Evolutionary conservation across 2,113 vertebrate species (phyloP), one percentile per base, ranked within the genome.

Genomic region (Strix aluco): DNA sequence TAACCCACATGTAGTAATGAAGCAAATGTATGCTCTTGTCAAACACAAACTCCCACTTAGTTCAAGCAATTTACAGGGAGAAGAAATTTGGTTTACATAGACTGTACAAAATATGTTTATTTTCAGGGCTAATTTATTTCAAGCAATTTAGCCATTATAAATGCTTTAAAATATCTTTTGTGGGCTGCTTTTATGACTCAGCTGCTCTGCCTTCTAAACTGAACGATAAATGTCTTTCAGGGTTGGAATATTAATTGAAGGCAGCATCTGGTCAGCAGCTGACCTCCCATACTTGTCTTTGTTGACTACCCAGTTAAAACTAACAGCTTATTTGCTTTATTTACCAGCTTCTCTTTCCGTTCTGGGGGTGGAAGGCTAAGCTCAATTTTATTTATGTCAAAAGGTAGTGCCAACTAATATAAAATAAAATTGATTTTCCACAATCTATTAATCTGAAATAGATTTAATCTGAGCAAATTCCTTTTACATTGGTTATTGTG

Each of bases 221-320:
- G 73, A 97, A 91, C 75, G 92, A 98, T 98, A 98, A 98, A 98
- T 97, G 97, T 98, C 97, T 98, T 98, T 97, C 97, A 98, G 96
- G 95, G 88, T 93, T 96, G 96, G 98, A 98, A 98, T 98, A 98
- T 97, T 98, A 98, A 98, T 98, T 98, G 98, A 98, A 98, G 97
- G 97, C 97, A 98, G 98, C 98, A 98, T 99, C 98, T 98, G 98
- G 98, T 98, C 98, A 98, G 98, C 98, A 98, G 98, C 98, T 98
- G 98, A 98, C 98, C 97, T 74, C 96, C 95, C 83, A 75, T 83
- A 71, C 94, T 97, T 97, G 94, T 96, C 94, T 96, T 98, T 98
- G 97, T 98, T 98, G 95, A 96, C 96, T 86, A 80, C 93, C 85
- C 86, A 74, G 91, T 96, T 88, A 79, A 98, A 96, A 94, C 77